Base-by-base conservation (phyloP, 2,113 vertebrate species). In the Rousettus leschenaultii region DNA sequence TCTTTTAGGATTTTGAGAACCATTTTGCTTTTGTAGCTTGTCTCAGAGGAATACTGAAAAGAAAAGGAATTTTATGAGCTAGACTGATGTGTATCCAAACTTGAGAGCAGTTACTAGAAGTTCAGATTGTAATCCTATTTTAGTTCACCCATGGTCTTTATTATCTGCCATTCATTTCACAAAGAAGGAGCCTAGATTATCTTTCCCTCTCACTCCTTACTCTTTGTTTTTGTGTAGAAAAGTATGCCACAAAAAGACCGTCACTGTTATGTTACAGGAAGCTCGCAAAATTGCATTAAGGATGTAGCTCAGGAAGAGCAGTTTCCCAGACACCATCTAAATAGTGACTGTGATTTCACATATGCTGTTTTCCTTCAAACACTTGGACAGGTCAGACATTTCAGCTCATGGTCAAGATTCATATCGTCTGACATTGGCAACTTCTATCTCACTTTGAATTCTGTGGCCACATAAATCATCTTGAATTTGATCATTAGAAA, bases 1-100 rank as follows among this genome's bases (percentile, higher is more conserved):
- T 84, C 33, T 82, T 91, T 63, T 75, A 85, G 38, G 51, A 94
- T 68, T 85, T 94, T 84, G 85, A 84, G 53, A 92, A 35, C 28
- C 71, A 77, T 0, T 84, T 15, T 79, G 1, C 18, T 86, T 93
- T 86, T 71, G 57, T 92, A 84, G 51, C 77, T 94, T 95, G 40
- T 95, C 79, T 93, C 35, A 33, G 68, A 93, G 65, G 26, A 91
- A 95, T 83, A 84, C 66, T 61, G 48, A 89, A 96, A 94, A 80
- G 43, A 77, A 88, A 92, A 94, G 33, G 43, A 85, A 87, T 95
- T 78, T 71, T 87, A 70, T 70, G 70, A 92, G 28, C 26, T 84
- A 73, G 87, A 51, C 63, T 70, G 66, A 85, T 28, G 0, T 48
- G n/a, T 85, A 63, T 88, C 80, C 43, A 84, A 89, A 94, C 85